phyloP scores from a whole-genome alignment of 1,140 invertebrate genomes.

The Eufriesea mexicana region DNA sequence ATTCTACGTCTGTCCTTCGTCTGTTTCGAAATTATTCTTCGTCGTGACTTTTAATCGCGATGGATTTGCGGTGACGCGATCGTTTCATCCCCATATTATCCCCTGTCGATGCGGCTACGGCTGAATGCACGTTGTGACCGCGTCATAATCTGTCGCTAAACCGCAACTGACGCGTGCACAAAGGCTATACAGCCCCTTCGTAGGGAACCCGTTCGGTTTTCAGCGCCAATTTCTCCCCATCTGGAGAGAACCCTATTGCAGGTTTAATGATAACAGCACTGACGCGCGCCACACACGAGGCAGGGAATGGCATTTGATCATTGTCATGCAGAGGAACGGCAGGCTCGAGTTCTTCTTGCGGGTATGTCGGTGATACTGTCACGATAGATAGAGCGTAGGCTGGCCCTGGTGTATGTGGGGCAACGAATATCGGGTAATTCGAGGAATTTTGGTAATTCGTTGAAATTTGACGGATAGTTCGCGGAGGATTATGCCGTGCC shows the following conservation, averaged over 20 bases:
- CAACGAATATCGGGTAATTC: background rate
- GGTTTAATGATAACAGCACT: background rate
- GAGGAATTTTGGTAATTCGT: background rate
- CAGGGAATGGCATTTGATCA: background rate
- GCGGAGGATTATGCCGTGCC: too few relatives aligned
- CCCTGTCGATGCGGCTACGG: background rate
- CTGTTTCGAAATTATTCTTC: too few relatives aligned
- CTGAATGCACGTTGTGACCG: slow-evolving; percentile 13
- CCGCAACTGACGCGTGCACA: slow-evolving; percentile 32
- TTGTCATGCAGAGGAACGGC: background rate
- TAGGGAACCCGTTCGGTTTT: slow-evolving; percentile 2
- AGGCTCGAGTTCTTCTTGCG: too few relatives aligned
- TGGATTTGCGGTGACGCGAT: slow-evolving; percentile 2
- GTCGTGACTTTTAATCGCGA: slow-evolving; percentile 21
- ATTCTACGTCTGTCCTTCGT: too few relatives aligned
- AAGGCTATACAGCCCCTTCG: background rate
- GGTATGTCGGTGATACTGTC: too few relatives aligned
- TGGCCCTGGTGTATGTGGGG: too few relatives aligned
- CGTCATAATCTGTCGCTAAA: slow-evolving; percentile 34
- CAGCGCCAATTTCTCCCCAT: background rate
- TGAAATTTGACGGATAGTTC: too few relatives aligned
- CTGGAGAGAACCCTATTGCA: background rate
- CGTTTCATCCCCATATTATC: background rate
- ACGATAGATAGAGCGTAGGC: too few relatives aligned
- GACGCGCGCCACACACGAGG: background rate